Percentiles rank a stretch among this genome's conserved stretches.
phyloP scores from a whole-genome alignment of 2,113 vertebrate species.

The Campylomormyrus tamandua region DNA sequence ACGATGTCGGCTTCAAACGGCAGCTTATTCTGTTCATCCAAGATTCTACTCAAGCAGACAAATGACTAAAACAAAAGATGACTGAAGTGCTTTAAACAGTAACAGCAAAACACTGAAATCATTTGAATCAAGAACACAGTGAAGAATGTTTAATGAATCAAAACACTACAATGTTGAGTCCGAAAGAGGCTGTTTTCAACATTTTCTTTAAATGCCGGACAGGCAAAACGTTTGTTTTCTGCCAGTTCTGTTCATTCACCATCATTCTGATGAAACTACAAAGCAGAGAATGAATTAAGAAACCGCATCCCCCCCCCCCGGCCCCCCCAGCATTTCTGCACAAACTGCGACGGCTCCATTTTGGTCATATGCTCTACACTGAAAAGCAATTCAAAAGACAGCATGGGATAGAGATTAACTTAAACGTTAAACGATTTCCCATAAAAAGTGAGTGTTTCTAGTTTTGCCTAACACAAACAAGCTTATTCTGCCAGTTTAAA shows the following conservation, averaged over 20 bases:
- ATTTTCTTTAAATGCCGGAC: not conserved
- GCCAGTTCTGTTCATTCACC: constrained; percentile 47
- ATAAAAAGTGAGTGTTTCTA: not conserved
- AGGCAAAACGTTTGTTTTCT: not conserved
- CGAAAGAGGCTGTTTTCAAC: not conserved
- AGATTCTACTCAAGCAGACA: not conserved
- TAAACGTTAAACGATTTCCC: not conserved
- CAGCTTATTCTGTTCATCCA: not conserved
- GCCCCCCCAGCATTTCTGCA: not conserved
- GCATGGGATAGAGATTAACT: not conserved
- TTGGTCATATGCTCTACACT: not conserved
- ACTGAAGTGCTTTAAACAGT: not conserved
- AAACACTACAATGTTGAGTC: not conserved
- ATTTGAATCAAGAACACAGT: not conserved
- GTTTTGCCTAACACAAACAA: not conserved
- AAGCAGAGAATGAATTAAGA: not conserved
- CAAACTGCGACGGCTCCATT: not conserved
- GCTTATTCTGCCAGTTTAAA: not conserved
- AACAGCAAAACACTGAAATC: not conserved
- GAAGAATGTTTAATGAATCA: not conserved
- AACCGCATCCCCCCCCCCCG: not conserved
- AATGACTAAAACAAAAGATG: not conserved
- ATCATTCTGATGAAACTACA: constrained; percentile 34
- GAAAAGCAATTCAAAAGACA: not conserved
- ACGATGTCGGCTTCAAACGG: not conserved